These are phyloP conservation scores for Phyto melanocephala DNA, from an alignment of 2,888 invertebrate species.

Conservation along the genomic window DNA sequence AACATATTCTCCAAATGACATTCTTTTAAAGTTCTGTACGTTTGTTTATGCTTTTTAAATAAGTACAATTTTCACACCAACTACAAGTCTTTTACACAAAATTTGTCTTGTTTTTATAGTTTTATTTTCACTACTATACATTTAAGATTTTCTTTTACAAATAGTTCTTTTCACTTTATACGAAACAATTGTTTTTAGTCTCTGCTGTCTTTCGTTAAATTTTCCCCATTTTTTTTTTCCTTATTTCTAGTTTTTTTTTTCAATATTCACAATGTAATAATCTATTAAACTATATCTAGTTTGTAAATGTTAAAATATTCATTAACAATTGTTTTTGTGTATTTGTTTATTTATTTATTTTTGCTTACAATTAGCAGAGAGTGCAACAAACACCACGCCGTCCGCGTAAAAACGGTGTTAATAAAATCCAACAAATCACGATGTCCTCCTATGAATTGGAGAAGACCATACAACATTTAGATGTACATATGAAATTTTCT, in stretches of 20 bases:
- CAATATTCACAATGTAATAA: background rate
- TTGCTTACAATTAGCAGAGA: slow-evolving; percentile 64
- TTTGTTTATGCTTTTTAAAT: background rate
- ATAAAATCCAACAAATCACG: slow-evolving; percentile 70
- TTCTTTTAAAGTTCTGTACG: slow-evolving; percentile 39
- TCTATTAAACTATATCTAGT: background rate
- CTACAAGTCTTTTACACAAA: background rate
- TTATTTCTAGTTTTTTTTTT: background rate
- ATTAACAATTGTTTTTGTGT: background rate
- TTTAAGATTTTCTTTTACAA: background rate
- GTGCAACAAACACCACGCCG: slow-evolving; percentile 66
- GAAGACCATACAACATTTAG: slow-evolving; percentile 75
- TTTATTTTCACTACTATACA: background rate
- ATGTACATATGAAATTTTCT: slow-evolving; percentile 70
- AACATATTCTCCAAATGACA: background rate
- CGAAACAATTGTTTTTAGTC: background rate
- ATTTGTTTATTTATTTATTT: slow-evolving; percentile 56
- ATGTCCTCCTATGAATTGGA: slow-evolving; percentile 75
- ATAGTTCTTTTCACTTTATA: background rate
- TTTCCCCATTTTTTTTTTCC: background rate
- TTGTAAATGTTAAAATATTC: background rate
- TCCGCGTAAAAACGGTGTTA: slow-evolving; percentile 71
- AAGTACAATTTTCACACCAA: background rate
- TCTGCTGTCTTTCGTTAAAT: background rate
- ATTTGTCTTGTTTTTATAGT: background rate